Evolutionary conservation across 2,888 invertebrate species (phyloP).

Genomic region (Clivina fossor): DNA sequence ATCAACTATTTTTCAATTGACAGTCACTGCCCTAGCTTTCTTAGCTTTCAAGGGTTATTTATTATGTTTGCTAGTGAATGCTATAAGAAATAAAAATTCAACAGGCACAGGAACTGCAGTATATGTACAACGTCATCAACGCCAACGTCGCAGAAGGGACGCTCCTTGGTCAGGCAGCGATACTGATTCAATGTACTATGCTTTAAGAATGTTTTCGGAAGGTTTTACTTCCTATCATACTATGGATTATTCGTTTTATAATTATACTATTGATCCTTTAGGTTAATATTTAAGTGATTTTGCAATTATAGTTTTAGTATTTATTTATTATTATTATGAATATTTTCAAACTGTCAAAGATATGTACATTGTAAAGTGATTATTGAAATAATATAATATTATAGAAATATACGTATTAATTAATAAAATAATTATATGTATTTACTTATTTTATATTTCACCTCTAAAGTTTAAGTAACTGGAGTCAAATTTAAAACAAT

Average conservation of each 20-base stretch:
- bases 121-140: slow-evolving; percentile 4
- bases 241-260: slow-evolving; percentile 44
- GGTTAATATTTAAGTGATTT: slow-evolving; percentile 1
- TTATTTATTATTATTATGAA: too few species aligned
- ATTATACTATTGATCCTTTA: slow-evolving; percentile 21
- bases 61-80: slow-evolving; percentile 74
- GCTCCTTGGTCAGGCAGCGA: slow-evolving; percentile 47
- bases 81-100: slow-evolving; percentile 66
- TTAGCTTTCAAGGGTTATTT: slow-evolving; percentile 84
- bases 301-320: too few species aligned
- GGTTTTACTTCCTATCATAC: slow-evolving; percentile 57
- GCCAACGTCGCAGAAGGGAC: slow-evolving; percentile 35
- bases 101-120: slow-evolving; percentile 5
- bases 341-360: too few species aligned
- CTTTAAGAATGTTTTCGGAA: slow-evolving; percentile 58
- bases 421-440: too few species aligned
- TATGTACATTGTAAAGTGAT: too few species aligned
- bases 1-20: slow-evolving; percentile 74
- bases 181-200: slow-evolving; percentile 57
- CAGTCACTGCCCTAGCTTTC: slow-evolving; percentile 77
- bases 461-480: too few species aligned
- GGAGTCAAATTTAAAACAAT: too few species aligned
- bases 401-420: too few species aligned
- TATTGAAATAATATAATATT: too few species aligned
- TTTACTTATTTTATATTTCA: too few species aligned